Evolutionary conservation across 1,140 invertebrate species (phyloP).

Genomic region (Triops cancriformis): DNA sequence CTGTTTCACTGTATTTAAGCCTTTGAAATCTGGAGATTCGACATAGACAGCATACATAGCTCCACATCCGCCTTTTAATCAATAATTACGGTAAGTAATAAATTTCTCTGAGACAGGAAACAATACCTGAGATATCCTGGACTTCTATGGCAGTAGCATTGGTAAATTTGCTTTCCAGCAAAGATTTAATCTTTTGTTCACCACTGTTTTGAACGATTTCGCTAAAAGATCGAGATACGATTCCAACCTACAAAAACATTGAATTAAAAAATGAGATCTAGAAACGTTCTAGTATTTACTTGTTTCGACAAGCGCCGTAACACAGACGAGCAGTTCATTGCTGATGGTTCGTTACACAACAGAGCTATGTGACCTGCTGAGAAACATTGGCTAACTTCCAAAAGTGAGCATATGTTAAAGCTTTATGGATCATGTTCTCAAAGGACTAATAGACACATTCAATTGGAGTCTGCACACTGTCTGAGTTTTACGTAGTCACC

Average conservation of each 20-base stretch:
- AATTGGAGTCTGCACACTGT: too few species aligned
- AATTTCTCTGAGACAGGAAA: neutral
- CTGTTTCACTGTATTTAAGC: constrained; percentile 65
- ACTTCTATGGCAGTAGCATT: constrained; percentile 57
- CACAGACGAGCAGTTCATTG: too few species aligned
- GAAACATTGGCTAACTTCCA: too few species aligned
- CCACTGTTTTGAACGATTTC: neutral
- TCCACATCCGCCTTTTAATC: constrained; percentile 63
- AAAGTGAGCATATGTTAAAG: too few species aligned
- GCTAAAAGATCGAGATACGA: neutral
- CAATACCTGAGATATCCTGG: constrained; percentile 56
- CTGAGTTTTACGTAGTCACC: too few species aligned
- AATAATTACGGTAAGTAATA: constrained; percentile 27
- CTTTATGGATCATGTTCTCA: too few species aligned
- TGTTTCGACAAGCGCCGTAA: too few species aligned
- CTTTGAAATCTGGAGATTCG: constrained; percentile 64
- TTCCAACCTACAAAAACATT: neutral
- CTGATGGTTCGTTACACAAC: too few species aligned
- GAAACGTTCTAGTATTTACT: too few species aligned
- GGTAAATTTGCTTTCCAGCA: constrained; percentile 45
- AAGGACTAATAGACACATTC: too few species aligned
- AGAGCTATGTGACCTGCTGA: too few species aligned
- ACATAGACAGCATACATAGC: constrained; percentile 79
- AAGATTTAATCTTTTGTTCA: neutral
- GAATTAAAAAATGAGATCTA: neutral